A percentile compares a stretch with the other conserved stretches of the same genome.
Evolutionary conservation across 2,888 invertebrate genomes (phyloP).

Genomic region (Stictocephala bisonia): DNA sequence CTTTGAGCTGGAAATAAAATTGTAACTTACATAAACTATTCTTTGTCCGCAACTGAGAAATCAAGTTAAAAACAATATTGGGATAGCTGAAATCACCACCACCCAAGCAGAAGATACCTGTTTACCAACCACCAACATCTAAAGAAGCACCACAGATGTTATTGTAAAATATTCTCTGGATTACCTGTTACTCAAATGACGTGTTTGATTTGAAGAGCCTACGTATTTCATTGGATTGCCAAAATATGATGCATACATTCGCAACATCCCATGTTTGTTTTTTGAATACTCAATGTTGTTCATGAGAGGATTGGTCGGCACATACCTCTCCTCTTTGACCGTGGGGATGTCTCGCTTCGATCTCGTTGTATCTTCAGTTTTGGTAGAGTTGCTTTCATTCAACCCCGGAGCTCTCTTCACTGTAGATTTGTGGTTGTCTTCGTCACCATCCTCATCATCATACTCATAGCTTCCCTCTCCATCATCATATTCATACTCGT

Average conservation of each 20-base stretch:
- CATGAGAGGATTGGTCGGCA: neutral
- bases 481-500: conserved; percentile 34
- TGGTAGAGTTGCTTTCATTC: neutral
- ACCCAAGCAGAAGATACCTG: too few species aligned
- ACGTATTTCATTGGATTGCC: neutral
- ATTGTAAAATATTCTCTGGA: too few species aligned
- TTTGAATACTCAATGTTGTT: too few species aligned
- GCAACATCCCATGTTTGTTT: neutral
- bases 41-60: too few species aligned
- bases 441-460: neutral
- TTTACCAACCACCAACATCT: too few species aligned
- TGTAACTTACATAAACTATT: too few species aligned
- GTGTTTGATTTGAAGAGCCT: neutral
- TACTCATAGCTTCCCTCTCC: conserved; percentile 26
- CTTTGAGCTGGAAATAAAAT: too few species aligned
- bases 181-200: neutral
- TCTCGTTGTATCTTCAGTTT: neutral
- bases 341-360: neutral
- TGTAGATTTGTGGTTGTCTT: neutral
- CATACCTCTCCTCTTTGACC: conserved; percentile 28
- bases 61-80: too few species aligned
- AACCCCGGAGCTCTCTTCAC: conserved; percentile 7
- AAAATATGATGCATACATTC: conserved; percentile 19
- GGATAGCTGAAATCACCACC: too few species aligned
- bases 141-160: too few species aligned